Base-by-base conservation (phyloP, 2,888 invertebrate species). In the Pyrochroa serraticornis region DNA sequence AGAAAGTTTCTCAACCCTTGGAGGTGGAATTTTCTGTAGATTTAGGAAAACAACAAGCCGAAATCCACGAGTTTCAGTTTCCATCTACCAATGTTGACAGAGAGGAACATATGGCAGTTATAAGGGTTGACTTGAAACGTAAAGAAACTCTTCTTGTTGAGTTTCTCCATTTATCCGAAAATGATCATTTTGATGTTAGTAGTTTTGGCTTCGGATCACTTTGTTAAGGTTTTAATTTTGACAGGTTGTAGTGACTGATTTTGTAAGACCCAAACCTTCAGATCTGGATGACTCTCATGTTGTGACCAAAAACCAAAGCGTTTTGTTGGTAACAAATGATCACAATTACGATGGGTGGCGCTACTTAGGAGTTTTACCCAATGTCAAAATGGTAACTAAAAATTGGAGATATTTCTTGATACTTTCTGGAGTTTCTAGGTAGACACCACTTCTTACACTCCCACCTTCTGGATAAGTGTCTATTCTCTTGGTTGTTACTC, bases 401-500 rank as follows among this genome's bases (percentile, higher is more conserved):
- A 22, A 22, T 5, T 22, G 2, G 3, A 22, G 5, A 5, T 5
- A 3, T 22, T 22, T 22, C 22, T 22, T 2, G 22, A 22, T 22
- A 22, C 5, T 22, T 22, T 5, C 22, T 22, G 2, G 5, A 22
- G 2, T 2, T 35, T 35, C n/a, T 6, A 35, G 10, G 36, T 3
- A 6, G n/a, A 9, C 1, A 30, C n/a, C 8, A 43, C 5, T 2
- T 0, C 31, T 1, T 2, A 10, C 12, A n/a, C 1, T 5, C 32
- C 7, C 10, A 8, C 32, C 6, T 43, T 34, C 33, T 31, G 31
- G 32, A 38, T 59, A 8, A 59, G 46, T 41, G 43, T 54, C 6
- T 59, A 45, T 14, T 50, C 54, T 1, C 36, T 22, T n/a, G 38
- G 49, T 10, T 59, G 59, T 13, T 50, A 50, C 31, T 38, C 22